Evolutionary conservation across 2,888 invertebrate species (phyloP).

Genomic region (Drosophila borborema): DNA sequence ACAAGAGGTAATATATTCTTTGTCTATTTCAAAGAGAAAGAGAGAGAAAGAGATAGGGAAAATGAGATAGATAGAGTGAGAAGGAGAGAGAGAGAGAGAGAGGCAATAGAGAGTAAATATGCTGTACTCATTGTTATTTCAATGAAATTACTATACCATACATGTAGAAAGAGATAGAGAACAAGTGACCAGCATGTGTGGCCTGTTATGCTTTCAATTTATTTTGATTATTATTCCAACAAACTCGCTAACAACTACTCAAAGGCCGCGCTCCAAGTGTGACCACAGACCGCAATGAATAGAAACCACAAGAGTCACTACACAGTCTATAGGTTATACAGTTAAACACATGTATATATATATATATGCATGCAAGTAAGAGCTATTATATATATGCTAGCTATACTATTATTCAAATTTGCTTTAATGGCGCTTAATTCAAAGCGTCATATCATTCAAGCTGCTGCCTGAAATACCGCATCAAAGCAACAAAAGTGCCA

Average conservation of each 20-base stretch:
- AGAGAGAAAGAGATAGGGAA: background rate
- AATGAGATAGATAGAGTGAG: no score
- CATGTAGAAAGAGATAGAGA: background rate
- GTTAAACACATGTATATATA: background rate
- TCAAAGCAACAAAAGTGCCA: conserved; percentile 40
- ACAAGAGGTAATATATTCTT: no score
- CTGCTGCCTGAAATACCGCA: conserved; percentile 35
- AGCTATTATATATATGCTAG: conserved; percentile 17
- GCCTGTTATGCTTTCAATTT: background rate
- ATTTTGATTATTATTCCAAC: background rate
- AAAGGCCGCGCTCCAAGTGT: background rate
- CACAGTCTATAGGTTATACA: background rate
- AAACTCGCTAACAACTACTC: background rate
- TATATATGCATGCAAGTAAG: conserved; percentile 13
- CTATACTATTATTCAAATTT: conserved; percentile 47
- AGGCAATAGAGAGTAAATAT: no score
- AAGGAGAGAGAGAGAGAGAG: no score
- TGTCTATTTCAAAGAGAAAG: background rate
- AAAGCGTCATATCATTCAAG: conserved; percentile 28
- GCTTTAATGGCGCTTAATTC: conserved; percentile 7
- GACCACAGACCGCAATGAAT: conserved; percentile 13
- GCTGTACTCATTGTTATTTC: background rate
- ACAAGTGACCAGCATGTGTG: background rate
- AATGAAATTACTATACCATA: background rate
- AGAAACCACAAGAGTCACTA: conserved; percentile 19